Conservation (phyloP, 2,888 invertebrate genomes). For the Anticlea derivata region DNA sequence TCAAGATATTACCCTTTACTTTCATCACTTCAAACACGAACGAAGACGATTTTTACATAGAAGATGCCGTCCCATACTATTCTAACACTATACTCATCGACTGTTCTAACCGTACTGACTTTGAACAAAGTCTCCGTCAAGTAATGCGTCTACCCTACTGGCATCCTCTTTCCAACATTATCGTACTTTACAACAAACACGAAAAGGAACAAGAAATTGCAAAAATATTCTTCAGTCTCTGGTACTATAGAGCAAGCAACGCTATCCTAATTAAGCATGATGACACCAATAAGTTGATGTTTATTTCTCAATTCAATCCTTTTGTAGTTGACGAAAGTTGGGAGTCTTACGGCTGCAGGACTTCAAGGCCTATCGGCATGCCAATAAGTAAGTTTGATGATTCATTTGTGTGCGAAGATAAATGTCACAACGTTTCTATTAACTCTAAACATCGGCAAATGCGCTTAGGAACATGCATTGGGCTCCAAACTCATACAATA, state of each 20-base stretch:
- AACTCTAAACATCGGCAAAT: slow-evolving; percentile 51
- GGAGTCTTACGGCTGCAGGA: slow-evolving; percentile 60
- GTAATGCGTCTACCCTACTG: slow-evolving; percentile 52
- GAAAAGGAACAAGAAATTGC: slow-evolving; percentile 43
- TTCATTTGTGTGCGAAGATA: slow-evolving; percentile 55
- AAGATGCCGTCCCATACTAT: slow-evolving; percentile 53
- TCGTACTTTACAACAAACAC: slow-evolving; percentile 54
- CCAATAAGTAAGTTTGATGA: slow-evolving; percentile 50
- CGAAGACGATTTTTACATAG: slow-evolving; percentile 49
- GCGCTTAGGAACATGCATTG: slow-evolving; percentile 65
- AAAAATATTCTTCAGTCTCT: slow-evolving; percentile 60
- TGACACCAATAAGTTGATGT: slow-evolving; percentile 37
- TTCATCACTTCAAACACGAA: slow-evolving; percentile 47
- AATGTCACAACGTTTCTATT: slow-evolving; percentile 58
- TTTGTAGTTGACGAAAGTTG: slow-evolving; percentile 49
- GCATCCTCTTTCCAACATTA: slow-evolving; percentile 61
- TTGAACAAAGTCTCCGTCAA: slow-evolving; percentile 56
- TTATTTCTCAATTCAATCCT: slow-evolving; percentile 54
- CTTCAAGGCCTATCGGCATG: slow-evolving; percentile 52
- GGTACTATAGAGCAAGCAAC: slow-evolving; percentile 63
- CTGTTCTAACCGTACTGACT: slow-evolving; percentile 49
- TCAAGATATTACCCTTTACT: slow-evolving; percentile 47
- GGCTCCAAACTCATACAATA: slow-evolving; percentile 48
- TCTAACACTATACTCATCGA: slow-evolving; percentile 57
- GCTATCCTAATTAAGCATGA: slow-evolving; percentile 55